phyloP scores from a whole-genome alignment of 1,140 invertebrate species.

The Samia ricini region DNA sequence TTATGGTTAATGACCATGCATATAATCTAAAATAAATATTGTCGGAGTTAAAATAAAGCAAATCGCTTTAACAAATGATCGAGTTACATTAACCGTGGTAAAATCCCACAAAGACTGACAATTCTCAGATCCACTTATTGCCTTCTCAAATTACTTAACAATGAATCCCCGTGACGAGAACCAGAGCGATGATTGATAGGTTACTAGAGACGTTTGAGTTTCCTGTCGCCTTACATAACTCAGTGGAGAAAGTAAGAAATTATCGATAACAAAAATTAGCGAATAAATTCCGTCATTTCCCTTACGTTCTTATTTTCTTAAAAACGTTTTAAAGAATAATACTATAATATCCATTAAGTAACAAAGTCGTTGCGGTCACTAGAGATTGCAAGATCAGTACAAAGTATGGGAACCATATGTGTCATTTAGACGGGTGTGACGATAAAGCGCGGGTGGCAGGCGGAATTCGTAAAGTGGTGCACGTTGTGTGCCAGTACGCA shows the following conservation, averaged over 20 bases:
- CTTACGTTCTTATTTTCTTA: too few species aligned
- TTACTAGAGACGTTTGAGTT: background rate
- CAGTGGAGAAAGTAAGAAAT: background rate
- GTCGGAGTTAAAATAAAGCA: background rate
- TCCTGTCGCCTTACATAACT: background rate
- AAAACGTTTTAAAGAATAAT: too few species aligned
- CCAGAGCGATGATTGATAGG: conserved; percentile 26
- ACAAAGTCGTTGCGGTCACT: too few species aligned
- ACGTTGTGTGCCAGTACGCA: too few species aligned
- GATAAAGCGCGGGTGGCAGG: too few species aligned
- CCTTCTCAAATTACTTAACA: conserved; percentile 28
- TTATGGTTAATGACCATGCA: background rate
- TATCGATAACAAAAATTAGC: conserved; percentile 5
- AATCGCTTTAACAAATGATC: background rate
- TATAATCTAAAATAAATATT: background rate
- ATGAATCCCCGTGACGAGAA: conserved; percentile 9
- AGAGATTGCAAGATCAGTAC: too few species aligned
- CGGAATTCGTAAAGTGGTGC: too few species aligned
- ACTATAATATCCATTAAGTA: too few species aligned
- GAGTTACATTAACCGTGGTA: background rate
- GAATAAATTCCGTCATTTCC: too few species aligned
- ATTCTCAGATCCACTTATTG: conserved; percentile 26
- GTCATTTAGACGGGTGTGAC: too few species aligned
- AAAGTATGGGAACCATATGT: too few species aligned
- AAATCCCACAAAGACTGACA: conserved; percentile 19